phyloP scores from a whole-genome alignment of 2,888 invertebrate species.

The Adineta ricciae region DNA sequence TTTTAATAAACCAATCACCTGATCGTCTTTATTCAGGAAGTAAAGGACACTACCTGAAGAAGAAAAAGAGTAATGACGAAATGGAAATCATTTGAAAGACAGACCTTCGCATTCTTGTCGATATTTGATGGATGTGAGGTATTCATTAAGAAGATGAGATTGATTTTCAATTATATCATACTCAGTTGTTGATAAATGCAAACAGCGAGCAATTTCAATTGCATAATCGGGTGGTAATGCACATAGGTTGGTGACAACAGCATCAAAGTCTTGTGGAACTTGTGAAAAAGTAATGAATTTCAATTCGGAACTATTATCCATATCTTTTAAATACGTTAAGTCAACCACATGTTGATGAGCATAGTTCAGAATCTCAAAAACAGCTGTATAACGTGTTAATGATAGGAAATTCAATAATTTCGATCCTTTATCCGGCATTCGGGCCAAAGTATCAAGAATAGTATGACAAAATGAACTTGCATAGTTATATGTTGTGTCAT shows the following conservation, averaged over 20 bases:
- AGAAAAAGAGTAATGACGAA: background rate
- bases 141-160: background rate
- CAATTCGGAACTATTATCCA: background rate
- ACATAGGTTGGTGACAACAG: background rate
- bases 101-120: conserved; percentile 16
- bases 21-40: conserved; percentile 44
- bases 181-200: conserved; percentile 14
- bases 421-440: conserved; percentile 35
- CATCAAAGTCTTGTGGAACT: background rate
- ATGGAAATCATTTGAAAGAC: background rate
- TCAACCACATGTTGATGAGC: conserved; percentile 51
- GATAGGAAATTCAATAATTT: conserved; percentile 43
- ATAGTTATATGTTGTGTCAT: background rate
- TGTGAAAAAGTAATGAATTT: background rate
- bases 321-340: conserved; percentile 42
- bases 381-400: conserved; percentile 44
- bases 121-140: conserved; percentile 6
- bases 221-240: background rate
- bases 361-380: conserved; percentile 51
- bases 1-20: conserved; percentile 50
- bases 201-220: conserved; percentile 7
- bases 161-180: conserved; percentile 18
- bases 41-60: conserved; percentile 42
- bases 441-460: conserved; percentile 35
- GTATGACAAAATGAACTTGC: conserved; percentile 21